These are phyloP conservation scores for Notospermus geniculatus DNA, from an alignment of 1,140 invertebrate genomes.

Conservation along the genomic window DNA sequence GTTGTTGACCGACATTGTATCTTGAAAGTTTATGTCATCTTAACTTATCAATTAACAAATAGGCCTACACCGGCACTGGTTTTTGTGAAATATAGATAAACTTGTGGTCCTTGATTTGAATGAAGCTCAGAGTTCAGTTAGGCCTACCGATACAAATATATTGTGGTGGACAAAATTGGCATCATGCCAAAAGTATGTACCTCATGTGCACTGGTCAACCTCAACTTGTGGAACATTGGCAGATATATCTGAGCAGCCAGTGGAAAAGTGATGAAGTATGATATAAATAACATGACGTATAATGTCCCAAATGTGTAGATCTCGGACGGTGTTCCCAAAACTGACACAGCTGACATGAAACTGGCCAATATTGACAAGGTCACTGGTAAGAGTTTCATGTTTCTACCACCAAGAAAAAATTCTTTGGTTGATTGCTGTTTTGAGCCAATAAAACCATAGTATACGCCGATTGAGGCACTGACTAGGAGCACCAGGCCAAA, in stretches of 20 bases:
- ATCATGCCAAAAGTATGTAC: no score
- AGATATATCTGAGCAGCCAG: constrained; percentile 38
- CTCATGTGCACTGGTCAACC: constrained; percentile 50
- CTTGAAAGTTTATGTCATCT: no score
- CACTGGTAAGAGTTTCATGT: constrained; percentile 65
- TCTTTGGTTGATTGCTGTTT: constrained; percentile 72
- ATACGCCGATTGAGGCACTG: constrained; percentile 70
- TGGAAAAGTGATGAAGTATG: constrained; percentile 36
- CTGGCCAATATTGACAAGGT: constrained; percentile 58
- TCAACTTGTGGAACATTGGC: constrained; percentile 50
- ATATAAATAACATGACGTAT: constrained; percentile 37
- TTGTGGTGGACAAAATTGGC: no score
- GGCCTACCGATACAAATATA: no score
- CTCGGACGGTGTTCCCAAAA: constrained; percentile 83
- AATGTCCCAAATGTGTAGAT: constrained; percentile 63
- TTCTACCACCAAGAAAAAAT: constrained; percentile 73
- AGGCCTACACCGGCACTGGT: no score
- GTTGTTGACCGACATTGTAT: no score
- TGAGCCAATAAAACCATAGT: constrained; percentile 75
- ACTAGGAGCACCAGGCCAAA: constrained; percentile 2
- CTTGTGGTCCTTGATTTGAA: no score
- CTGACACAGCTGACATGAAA: constrained; percentile 85
- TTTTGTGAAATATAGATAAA: no score
- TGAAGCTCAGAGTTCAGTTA: no score
- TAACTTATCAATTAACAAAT: no score